Base-by-base conservation (phyloP, 2,113 vertebrate species). In the Lagopus leucura region DNA sequence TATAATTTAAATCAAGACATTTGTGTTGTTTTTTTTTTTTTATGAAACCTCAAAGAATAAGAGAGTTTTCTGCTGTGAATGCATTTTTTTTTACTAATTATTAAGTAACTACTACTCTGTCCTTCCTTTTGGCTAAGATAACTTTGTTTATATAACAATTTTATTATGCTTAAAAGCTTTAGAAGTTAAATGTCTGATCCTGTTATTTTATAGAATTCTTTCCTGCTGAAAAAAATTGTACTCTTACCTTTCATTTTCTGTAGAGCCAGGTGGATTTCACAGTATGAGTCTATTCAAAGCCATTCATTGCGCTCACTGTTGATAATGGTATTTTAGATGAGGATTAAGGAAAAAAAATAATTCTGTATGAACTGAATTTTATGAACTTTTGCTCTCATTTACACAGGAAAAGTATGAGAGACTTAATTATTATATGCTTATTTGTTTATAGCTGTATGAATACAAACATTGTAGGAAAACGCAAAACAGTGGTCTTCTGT, bases 401-500 rank as follows among this genome's bases (percentile, higher is more conserved):
- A 55, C n/a, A 32, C 10, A 48, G 47, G 5, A 47, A 81, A 65
- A 50, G 4, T 8, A 24, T 10, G n/a, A 27, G 61, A 91, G 0
- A 48, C 66, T 21, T 17, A 43, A 12, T 27, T 82, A n/a, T 60
- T 63, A 55, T 11, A 42, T 36, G 30, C 22, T 77, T 1, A 74
- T 90, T 89, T 88, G 78, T 92, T 92, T 83, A 74, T 64, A 95
- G 73, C 52, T 89, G 28, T 97, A 74, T 74, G 66, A 94, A 97
- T 73, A 94, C 82, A 96, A 82, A 79, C 94, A 63, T 94, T 86
- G 43, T 42, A 80, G 64, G 14, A 6, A 22, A 38, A 45, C n/a
- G 47, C 89, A 92, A 67, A 55, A 50, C 48, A 10, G 45, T 50
- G 81, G 72, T 94, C 97, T 97, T 98, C 97, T 90, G 80, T 96